Conservation (phyloP, 2,888 invertebrate genomes). For the Troilus luridus region DNA sequence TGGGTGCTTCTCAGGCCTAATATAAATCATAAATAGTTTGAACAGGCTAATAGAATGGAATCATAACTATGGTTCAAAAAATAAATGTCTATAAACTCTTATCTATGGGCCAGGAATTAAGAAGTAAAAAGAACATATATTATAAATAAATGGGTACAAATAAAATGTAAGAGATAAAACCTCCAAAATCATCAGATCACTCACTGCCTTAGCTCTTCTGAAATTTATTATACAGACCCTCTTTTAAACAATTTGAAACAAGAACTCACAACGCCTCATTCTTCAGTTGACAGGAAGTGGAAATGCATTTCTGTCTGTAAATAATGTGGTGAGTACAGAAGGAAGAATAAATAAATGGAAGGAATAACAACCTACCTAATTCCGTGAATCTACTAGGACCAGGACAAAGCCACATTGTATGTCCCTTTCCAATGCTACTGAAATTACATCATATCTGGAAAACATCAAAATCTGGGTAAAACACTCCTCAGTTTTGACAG, state of each 20-base stretch:
- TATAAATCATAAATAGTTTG: not conserved
- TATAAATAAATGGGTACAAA: not conserved
- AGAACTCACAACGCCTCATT: not conserved
- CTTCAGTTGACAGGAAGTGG: not conserved
- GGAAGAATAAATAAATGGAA: not conserved
- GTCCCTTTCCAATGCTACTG: not conserved
- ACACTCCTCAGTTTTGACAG: not conserved
- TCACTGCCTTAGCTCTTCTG: not conserved
- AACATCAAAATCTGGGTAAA: conserved; percentile 1
- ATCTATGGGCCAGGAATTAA: not conserved
- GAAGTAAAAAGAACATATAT: not conserved
- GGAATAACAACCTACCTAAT: not conserved
- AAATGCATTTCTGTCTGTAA: conserved; percentile 6
- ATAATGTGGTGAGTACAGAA: conserved; percentile 3
- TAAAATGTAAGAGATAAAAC: not conserved
- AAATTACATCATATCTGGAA: not conserved
- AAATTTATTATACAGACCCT: not conserved
- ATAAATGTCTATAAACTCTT: not conserved
- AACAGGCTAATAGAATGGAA: not conserved
- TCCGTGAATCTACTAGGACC: not conserved
- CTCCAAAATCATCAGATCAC: not conserved
- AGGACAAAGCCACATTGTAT: not conserved
- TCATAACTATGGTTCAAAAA: not conserved
- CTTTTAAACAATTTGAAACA: not conserved
- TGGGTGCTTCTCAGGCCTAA: not conserved